A percentile compares a stretch with the other conserved stretches of the same genome.
Conservation (phyloP, 2,888 invertebrate genomes). For the Thalpophila matura region DNA sequence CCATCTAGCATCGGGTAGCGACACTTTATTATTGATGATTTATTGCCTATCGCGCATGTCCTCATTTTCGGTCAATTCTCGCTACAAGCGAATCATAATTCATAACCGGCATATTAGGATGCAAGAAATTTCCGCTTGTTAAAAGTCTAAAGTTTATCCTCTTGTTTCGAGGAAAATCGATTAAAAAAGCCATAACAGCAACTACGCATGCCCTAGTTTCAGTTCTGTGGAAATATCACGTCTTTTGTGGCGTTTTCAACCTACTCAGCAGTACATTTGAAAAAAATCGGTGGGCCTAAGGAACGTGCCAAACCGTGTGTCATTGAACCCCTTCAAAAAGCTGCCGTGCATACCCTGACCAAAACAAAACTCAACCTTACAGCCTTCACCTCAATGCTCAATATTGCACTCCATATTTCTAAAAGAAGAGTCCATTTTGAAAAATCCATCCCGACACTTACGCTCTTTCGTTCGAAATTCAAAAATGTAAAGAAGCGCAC, state of each 20-base stretch:
- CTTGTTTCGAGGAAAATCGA: conserved; percentile 78
- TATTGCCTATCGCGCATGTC: conserved; percentile 73
- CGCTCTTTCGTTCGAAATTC: conserved; percentile 81
- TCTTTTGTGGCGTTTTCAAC: conserved; percentile 80
- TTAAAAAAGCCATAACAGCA: conserved; percentile 69
- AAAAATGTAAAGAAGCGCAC: conserved; percentile 85
- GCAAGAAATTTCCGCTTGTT: conserved; percentile 55
- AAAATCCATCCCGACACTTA: conserved; percentile 78
- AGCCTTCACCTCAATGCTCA: conserved; percentile 60
- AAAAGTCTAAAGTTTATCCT: conserved; percentile 69
- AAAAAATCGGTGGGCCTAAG: conserved; percentile 84
- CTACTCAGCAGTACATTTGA: conserved; percentile 70
- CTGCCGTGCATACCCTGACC: conserved; percentile 69
- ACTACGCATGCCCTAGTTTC: conserved; percentile 84
- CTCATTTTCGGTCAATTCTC: conserved; percentile 80
- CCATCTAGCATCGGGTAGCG: conserved; percentile 85
- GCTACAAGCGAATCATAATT: conserved; percentile 70
- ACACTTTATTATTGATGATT: conserved; percentile 68
- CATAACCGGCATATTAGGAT: conserved; percentile 47
- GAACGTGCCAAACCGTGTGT: conserved; percentile 87
- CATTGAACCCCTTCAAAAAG: conserved; percentile 86
- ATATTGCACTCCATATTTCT: conserved; percentile 69
- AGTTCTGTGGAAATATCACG: conserved; percentile 80
- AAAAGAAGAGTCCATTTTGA: conserved; percentile 78
- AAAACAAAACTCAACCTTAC: conserved; percentile 74